Evolutionary conservation across 2,797 vertebrate genomes (phyloP), one percentile per base, ranked within the genome.

Genomic region (Anabacerthia variegaticeps): DNA sequence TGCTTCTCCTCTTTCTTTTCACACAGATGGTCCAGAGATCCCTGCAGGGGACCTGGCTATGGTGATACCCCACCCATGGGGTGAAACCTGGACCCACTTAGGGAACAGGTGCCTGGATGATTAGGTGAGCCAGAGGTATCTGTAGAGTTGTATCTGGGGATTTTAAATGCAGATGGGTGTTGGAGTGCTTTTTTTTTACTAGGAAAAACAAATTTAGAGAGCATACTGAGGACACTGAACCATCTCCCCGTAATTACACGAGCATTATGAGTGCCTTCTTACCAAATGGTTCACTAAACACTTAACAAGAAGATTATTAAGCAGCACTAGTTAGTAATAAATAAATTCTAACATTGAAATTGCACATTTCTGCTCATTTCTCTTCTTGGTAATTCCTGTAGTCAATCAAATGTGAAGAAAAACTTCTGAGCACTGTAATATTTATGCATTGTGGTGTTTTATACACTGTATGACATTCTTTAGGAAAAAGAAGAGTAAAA

Each of bases 111-210:
- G 66, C 28, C 63, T 3, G 0, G 34, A 13, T 23, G 24, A 37
- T 49, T 6, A 74, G 14, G 32, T 41, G 34, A 71, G 23, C 43
- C 37, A 49, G 26, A 28, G 10, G 8, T 36, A 66, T 10, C 37
- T 9, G 16, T 7, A 34, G 21, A 34, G 13, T 20, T 26, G 8
- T n/a, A 37, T 10, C 14, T 46, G 32, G 66, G 39, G 67, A 59
- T 36, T 27, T 82, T 63, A 79, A 67, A 75, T 39, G 28, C 7
- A 5, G 51, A 12, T 16, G 39, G 30, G 9, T 1, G 5, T 46
- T 7, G 2, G 4, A 5, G 1, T 17, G 6, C 3, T 3, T 39
- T 21, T 34, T 28, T 44, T 43, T 55, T 22, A 0, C 7, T 10
- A 58, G 71, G n/a, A 69, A 72, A 83, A 83, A 32, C 9, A n/a